phyloP scores from a whole-genome alignment of 2,888 invertebrate genomes.

The Drosophila borealis region DNA sequence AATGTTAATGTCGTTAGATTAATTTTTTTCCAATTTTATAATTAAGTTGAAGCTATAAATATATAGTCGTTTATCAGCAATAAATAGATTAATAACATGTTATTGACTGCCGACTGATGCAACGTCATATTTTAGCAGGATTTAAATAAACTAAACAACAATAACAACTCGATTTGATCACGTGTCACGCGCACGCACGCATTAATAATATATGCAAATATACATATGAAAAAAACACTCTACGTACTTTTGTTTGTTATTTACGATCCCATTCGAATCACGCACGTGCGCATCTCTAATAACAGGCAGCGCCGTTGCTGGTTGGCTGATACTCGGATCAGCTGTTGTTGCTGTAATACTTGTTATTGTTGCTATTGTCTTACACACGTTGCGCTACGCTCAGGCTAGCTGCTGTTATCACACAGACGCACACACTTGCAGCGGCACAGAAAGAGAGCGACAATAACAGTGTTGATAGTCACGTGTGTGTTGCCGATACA shows the following conservation, averaged over 20 bases:
- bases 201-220: background rate
- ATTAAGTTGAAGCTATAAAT: background rate
- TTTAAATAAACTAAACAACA: background rate
- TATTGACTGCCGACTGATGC: background rate
- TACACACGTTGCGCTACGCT: constrained; percentile 37
- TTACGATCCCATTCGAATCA: background rate
- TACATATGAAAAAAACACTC: no score
- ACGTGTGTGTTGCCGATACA: constrained; percentile 46
- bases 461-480: constrained; percentile 43
- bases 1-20: no score
- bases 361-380: constrained; percentile 16
- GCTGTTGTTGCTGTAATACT: constrained; percentile 29
- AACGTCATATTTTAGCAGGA: background rate
- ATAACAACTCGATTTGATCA: background rate
- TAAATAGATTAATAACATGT: background rate
- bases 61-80: background rate
- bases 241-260: no score
- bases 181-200: background rate
- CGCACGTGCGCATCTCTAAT: constrained; percentile 37
- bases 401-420: constrained; percentile 42
- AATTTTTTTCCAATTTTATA: background rate
- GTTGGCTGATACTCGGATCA: constrained; percentile 31
- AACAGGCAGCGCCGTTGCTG: constrained; percentile 25
- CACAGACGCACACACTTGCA: constrained; percentile 19
- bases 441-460: constrained; percentile 33